Evolutionary conservation across 2,888 invertebrate genomes (phyloP), one percentile per base, ranked within the genome.

Genomic region (Serrognathus titanus): DNA sequence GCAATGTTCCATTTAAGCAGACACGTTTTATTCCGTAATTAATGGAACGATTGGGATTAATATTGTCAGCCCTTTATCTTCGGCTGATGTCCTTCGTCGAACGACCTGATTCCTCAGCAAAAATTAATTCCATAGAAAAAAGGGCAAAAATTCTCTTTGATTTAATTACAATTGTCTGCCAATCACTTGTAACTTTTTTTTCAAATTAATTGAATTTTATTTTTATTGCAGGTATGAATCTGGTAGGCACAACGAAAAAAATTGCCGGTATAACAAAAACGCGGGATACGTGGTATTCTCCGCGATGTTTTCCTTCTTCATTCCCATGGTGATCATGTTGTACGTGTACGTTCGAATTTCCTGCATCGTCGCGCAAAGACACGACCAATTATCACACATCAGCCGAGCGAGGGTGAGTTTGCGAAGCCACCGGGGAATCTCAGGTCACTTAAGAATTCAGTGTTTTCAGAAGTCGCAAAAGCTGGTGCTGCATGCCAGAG

Each of bases 211-310:
- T 31, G 24, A 7, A 7, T 6, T 31, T 31, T 31, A 7, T 7
- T 1, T 39, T 12, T 3, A n/a, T 65, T 68, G 7, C 69, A 89
- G 89, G 89, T 89, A 89, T 65, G 89, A 89, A 72, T 84, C 84
- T 10, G 86, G 86, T 45, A 82, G 86, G 61, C 85, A 87, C 67
- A 81, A 82, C 59, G 83, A 83, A 16, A 83, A 82, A 58, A 84
- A 74, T 46, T 97, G 97, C 74, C 84, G 90, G 10, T 92, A 97
- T 80, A 94, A 94, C 75, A 89, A 94, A 72, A 94, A 94, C 74
- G 87, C 90, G 40, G 89, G 91, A n/a, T 97, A 97, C 80, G 97
- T 97, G 38, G 89, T 97, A 53, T 92, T 95, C 75, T 96, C 95
- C 0, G 97, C 97, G 4, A 90, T 93, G 85, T 93, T 97, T 0